Conservation (phyloP, 2,888 invertebrate species). For the Adelphocoris suturalis region DNA sequence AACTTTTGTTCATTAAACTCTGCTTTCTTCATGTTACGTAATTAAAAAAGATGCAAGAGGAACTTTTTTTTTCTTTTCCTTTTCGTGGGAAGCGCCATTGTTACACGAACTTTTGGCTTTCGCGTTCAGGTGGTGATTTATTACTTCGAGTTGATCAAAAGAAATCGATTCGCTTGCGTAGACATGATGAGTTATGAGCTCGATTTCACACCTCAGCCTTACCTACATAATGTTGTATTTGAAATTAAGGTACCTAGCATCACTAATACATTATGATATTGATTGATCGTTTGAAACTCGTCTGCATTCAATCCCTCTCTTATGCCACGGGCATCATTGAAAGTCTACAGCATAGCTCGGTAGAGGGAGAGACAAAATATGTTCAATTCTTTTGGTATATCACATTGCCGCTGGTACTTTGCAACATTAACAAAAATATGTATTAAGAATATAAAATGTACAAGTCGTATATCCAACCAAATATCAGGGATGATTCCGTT, state of each 20-base stretch:
- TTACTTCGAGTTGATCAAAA: not conserved
- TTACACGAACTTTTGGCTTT: not conserved
- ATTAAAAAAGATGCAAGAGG: too few relatives aligned
- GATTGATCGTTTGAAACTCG: not conserved
- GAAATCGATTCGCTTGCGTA: constrained; percentile 36
- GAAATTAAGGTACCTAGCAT: not conserved
- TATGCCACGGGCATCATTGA: too few relatives aligned
- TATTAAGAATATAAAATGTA: too few relatives aligned
- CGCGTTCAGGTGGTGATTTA: not conserved
- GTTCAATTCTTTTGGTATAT: not conserved
- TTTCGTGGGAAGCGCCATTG: not conserved
- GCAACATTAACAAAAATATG: too few relatives aligned
- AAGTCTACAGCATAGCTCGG: too few relatives aligned
- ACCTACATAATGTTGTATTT: not conserved
- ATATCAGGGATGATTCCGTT: too few relatives aligned
- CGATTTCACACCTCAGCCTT: not conserved
- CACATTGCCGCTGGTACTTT: too few relatives aligned
- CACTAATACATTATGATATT: not conserved
- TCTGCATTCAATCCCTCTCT: not conserved
- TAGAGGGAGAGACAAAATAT: not conserved
- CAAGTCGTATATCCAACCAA: too few relatives aligned
- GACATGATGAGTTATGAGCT: constrained; percentile 20
- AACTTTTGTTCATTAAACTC: too few relatives aligned
- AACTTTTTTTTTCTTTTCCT: not conserved
- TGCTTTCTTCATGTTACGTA: too few relatives aligned